Percentiles rank a stretch among this genome's conserved stretches.
Conservation (phyloP, 2,113 vertebrate genomes). For the Passer domesticus region DNA sequence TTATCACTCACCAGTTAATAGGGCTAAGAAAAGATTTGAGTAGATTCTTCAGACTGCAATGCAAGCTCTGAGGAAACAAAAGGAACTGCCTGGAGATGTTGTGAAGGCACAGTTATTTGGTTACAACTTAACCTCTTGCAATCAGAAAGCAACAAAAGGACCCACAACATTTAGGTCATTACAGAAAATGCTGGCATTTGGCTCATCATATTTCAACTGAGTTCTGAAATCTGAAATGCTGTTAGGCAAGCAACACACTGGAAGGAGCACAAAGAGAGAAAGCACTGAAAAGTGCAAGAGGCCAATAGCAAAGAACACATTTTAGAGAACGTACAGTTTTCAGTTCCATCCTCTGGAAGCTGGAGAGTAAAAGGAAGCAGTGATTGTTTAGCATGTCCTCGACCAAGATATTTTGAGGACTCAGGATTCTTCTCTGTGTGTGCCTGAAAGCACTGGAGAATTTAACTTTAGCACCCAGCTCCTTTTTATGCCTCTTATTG, state of each 20-base stretch:
- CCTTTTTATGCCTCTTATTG: neutral
- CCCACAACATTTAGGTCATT: neutral
- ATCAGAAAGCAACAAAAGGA: slow-evolving; percentile 10
- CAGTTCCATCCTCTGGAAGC: neutral
- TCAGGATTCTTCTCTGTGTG: fast-evolving
- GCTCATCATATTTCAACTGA: neutral
- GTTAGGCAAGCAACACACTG: neutral
- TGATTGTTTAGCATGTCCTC: fast-evolving
- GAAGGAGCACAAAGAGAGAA: neutral
- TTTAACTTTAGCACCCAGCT: neutral
- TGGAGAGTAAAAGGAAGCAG: neutral
- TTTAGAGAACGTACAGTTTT: neutral
- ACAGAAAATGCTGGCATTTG: neutral
- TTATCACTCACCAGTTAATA: slow-evolving; percentile 50
- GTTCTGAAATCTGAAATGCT: neutral
- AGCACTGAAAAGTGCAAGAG: neutral
- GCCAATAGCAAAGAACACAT: neutral
- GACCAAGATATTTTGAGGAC: neutral
- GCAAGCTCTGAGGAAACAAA: neutral
- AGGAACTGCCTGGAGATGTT: neutral
- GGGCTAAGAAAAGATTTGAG: slow-evolving; percentile 62
- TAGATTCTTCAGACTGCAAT: slow-evolving; percentile 26
- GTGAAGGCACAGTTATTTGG: neutral
- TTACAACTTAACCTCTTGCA: slow-evolving; percentile 32
- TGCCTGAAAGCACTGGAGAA: neutral